Percentiles rank a stretch among this genome's conserved stretches.
These are phyloP conservation scores for Aegithalos caudatus DNA, from an alignment of 2,113 vertebrate species.

Conservation along the genomic window DNA sequence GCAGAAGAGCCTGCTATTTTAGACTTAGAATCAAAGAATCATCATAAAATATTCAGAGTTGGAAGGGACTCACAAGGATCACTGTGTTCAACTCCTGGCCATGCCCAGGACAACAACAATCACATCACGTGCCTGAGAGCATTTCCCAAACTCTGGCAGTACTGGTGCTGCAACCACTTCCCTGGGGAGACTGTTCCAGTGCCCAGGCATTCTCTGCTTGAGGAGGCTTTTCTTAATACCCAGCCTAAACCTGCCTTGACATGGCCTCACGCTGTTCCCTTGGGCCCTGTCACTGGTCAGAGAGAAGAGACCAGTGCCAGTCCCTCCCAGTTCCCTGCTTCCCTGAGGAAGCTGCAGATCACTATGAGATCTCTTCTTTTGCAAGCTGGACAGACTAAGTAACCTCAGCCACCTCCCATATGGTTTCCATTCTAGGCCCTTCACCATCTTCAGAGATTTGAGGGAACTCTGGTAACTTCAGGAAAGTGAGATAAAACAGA, in stretches of 20 bases:
- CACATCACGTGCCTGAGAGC: fast-evolving
- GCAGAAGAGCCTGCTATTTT: not conserved
- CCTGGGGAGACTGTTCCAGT: not conserved
- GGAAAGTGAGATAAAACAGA: not conserved
- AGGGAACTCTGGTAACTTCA: not conserved
- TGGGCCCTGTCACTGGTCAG: not conserved
- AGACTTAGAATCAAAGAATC: not conserved
- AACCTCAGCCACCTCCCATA: not conserved
- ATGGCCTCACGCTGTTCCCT: not conserved
- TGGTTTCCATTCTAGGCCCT: not conserved
- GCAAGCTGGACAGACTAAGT: not conserved
- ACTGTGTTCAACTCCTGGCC: not conserved
- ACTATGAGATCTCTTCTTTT: not conserved
- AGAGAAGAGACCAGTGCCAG: not conserved
- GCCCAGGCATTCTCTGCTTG: not conserved
- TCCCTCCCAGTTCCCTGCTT: not conserved
- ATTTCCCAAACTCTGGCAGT: not conserved
- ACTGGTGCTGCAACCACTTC: not conserved
- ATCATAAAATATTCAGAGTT: not conserved
- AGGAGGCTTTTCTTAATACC: not conserved
- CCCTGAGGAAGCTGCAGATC: not conserved
- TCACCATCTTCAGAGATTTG: not conserved
- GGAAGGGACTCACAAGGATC: not conserved
- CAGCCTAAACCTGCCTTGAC: not conserved
- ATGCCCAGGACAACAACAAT: not conserved